These are phyloP conservation scores for Diadema setosum DNA, from an alignment of 35 echinoderm and acorn worm genomes.

Conservation along the genomic window DNA sequence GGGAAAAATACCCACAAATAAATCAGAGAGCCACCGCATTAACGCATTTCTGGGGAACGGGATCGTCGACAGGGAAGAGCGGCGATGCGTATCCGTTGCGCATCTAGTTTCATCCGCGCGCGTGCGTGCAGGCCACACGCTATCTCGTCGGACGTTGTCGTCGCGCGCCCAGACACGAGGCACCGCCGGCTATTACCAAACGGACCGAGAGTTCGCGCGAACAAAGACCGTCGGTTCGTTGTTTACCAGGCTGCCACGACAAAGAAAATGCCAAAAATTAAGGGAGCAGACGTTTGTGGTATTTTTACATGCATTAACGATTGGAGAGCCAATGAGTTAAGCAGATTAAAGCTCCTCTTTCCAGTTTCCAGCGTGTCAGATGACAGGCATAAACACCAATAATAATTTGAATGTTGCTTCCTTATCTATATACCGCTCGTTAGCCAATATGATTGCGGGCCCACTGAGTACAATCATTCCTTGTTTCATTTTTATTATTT, in stretches of 20 bases:
- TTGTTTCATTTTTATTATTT: no score
- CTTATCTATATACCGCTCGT: no score
- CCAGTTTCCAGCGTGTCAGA: no score
- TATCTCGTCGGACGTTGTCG: background rate
- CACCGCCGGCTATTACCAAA: background rate
- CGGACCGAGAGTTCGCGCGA: background rate
- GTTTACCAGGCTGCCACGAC: background rate
- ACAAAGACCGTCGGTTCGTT: background rate
- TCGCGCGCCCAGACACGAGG: background rate
- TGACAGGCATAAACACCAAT: no score
- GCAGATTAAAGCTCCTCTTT: background rate
- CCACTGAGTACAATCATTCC: no score
- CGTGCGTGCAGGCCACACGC: background rate
- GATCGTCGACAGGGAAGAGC: no score
- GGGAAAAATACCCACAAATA: background rate
- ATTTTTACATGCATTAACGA: background rate
- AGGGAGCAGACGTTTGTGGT: constrained; percentile 1
- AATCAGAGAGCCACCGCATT: no score
- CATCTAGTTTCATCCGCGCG: background rate
- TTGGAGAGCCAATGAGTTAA: background rate
- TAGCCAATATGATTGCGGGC: no score
- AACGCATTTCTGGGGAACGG: no score
- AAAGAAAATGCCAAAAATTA: constrained; percentile 7
- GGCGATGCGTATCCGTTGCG: background rate
- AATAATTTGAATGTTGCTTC: no score